Base-by-base conservation (phyloP, 2,888 invertebrate genomes). In the Habroteleia sp. region DNA sequence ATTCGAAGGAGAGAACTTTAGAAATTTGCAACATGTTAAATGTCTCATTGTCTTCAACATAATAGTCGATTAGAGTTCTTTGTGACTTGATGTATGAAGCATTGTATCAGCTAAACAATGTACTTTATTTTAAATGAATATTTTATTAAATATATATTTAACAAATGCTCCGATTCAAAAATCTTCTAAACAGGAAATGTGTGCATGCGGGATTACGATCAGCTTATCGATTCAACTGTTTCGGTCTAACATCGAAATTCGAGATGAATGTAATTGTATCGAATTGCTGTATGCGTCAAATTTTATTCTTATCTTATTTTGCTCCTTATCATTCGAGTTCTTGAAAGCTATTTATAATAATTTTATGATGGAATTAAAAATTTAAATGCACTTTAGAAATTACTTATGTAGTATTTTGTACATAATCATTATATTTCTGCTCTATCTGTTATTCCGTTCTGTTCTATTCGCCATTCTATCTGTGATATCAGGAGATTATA, bases 61-160 rank as follows among this genome's bases (percentile, higher is more conserved):
- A 74, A 74, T 74, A 66, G 73, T 66, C 73, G 73, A 74, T 74
- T 74, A 66, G 60, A 66, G 66, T 74, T 74, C 74, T 74, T 74
- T 74, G 74, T 62, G 42, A 56, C 56, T 62, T 74, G 74, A 74
- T 74, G 74, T 74, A 74, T 62, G 74, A 62, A 74, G 74, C 66
- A 74, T 74, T 74, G 74, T 74, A 62, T 62, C 54, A 46, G 1
- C 44, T 10, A 27, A 74, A 72, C 66, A 66, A 74, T 74, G 54
- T 60, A 48, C 54, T 74, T 74, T 74, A 74, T 74, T 74, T 68
- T 48, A 52, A 48, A 66, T 60, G 60, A 73, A 62, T 74, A 74
- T 74, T 68, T 74, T 62, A 60, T 73, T 73, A 58, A 73, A 72
- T 71, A 41, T 62, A 54, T 50, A 56, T 72, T 44, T 60, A 62